Conservation (phyloP, 2,113 vertebrate genomes). For the Gallinago media region DNA sequence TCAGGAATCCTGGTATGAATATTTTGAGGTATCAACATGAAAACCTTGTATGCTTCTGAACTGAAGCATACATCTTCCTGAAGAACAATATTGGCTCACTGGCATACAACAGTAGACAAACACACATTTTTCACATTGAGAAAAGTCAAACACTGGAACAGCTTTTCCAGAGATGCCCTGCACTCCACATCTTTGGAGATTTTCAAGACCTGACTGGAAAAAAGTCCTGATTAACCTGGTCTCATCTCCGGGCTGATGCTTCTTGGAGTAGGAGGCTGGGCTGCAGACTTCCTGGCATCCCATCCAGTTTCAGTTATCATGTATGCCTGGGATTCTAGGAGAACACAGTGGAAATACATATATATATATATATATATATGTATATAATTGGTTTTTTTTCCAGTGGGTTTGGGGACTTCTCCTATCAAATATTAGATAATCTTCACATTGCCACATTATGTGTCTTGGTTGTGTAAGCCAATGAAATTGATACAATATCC, state of each 20-base stretch:
- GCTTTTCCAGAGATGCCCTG: not conserved
- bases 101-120: not conserved
- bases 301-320: not conserved
- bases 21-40: not conserved
- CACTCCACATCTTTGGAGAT: not conserved
- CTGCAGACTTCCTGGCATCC: not conserved
- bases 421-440: not conserved
- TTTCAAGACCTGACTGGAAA: not conserved
- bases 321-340: not conserved
- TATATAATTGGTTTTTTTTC: too few species aligned
- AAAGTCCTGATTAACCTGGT: not conserved
- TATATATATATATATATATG: not conserved
- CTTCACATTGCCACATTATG: not conserved
- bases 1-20: not conserved
- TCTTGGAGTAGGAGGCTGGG: not conserved
- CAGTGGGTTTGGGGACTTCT: not conserved
- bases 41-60: not conserved
- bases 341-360: not conserved
- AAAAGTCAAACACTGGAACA: not conserved
- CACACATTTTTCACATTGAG: not conserved
- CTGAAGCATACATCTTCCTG: not conserved
- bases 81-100: not conserved
- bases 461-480: not conserved
- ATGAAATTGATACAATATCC: not conserved
- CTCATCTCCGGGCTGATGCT: not conserved